Evolutionary conservation across 2,797 vertebrate genomes (phyloP).

Genomic region (Helarctos malayanus): DNA sequence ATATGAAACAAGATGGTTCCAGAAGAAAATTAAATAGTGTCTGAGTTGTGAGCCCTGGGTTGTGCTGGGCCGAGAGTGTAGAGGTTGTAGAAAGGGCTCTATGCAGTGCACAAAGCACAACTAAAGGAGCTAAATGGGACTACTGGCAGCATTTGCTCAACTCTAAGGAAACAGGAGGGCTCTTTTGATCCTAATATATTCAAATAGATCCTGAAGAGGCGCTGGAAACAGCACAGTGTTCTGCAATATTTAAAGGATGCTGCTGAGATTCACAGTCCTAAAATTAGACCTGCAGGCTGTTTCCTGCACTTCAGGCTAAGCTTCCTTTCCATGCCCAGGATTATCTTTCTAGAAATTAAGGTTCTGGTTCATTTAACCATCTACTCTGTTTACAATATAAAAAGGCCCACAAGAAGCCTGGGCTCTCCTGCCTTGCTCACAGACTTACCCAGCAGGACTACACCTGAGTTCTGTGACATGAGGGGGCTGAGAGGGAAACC

Average conservation of each 20-base stretch:
- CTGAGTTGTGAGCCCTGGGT: not conserved
- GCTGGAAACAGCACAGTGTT: not conserved
- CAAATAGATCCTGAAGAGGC: not conserved
- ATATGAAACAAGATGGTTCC: constrained; percentile 25
- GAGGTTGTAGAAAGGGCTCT: not conserved
- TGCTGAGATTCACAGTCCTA: constrained; percentile 7
- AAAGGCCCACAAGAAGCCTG: not conserved
- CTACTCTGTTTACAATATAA: not conserved
- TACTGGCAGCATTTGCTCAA: not conserved
- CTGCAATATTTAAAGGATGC: not conserved
- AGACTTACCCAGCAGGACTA: not conserved
- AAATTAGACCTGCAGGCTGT: constrained; percentile 29
- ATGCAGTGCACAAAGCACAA: not conserved
- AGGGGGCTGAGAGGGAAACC: not conserved
- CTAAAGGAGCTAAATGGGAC: not conserved
- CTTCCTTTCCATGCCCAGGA: not conserved
- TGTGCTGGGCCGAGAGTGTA: not conserved
- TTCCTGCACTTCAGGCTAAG: not conserved
- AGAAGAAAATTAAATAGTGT: constrained; percentile 51
- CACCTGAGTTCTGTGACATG: not conserved
- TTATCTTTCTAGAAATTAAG: constrained; percentile 45
- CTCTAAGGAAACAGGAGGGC: not conserved
- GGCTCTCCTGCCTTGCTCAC: not conserved
- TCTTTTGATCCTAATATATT: not conserved
- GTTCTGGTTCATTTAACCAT: constrained; percentile 12